phyloP scores from a whole-genome alignment of 2,888 invertebrate species.

The Thelaira solivaga region DNA sequence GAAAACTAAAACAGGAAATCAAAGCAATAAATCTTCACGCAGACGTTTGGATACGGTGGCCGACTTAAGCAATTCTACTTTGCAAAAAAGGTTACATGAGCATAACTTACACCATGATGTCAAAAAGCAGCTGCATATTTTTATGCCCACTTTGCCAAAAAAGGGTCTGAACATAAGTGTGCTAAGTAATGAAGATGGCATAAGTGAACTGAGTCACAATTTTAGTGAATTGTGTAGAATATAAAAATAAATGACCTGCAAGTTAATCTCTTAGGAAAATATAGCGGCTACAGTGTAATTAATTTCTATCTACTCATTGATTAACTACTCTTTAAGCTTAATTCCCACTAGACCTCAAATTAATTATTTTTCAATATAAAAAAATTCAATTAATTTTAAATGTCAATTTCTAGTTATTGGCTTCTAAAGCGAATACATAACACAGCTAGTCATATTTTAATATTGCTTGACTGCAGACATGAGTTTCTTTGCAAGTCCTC shows the following conservation, averaged over 20 bases:
- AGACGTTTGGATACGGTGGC: conserved; percentile 49
- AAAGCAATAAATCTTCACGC: conserved; percentile 23
- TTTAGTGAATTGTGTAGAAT: conserved; percentile 70
- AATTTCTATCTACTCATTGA: no score
- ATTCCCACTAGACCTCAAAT: no score
- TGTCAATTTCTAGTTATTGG: no score
- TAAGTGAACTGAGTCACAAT: conserved; percentile 68
- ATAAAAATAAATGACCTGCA: no score
- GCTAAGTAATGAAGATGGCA: conserved; percentile 66
- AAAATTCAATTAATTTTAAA: no score
- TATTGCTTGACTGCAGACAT: no score
- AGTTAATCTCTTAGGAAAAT: no score
- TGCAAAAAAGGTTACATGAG: conserved; percentile 55
- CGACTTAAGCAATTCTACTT: conserved; percentile 39
- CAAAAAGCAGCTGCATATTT: conserved; percentile 85
- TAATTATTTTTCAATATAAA: no score
- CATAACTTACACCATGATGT: conserved; percentile 68
- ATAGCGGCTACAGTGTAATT: no score
- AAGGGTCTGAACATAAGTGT: conserved; percentile 67
- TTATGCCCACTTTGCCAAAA: conserved; percentile 83
- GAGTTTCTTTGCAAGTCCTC: conserved; percentile 45
- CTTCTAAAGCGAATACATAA: no score
- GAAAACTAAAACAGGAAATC: conserved; percentile 1
- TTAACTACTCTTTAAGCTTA: no score
- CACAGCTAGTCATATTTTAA: no score